Conservation (phyloP, 2,888 invertebrate species). For the Agriopis marginaria region DNA sequence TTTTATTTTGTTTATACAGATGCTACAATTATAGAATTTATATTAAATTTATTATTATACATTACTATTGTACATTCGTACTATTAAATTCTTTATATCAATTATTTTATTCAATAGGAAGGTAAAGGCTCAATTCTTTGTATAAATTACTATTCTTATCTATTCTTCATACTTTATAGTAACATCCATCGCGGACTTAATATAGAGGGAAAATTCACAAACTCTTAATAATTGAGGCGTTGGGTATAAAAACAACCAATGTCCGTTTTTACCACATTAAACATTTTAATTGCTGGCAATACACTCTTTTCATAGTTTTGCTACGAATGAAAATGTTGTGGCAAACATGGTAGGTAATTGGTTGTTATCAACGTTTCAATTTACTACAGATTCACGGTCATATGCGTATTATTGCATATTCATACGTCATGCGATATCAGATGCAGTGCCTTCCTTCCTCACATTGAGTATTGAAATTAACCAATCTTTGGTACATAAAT, state of each 20-base stretch:
- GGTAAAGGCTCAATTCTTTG: slow-evolving; percentile 21
- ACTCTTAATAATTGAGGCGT: neutral
- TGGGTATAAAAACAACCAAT: too few relatives aligned
- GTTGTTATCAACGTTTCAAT: too few relatives aligned
- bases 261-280: too few relatives aligned
- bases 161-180: slow-evolving; percentile 3
- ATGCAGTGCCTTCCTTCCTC: slow-evolving; percentile 32
- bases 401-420: neutral
- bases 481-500: slow-evolving; percentile 47
- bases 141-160: slow-evolving; percentile 9
- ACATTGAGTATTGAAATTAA: slow-evolving; percentile 43
- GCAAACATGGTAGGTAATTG: too few relatives aligned
- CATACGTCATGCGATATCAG: neutral
- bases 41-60: slow-evolving; percentile 10
- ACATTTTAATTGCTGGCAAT: too few relatives aligned
- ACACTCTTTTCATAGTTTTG: too few relatives aligned
- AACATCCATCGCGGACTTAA: slow-evolving; percentile 9
- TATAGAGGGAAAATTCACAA: neutral
- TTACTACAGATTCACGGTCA: slow-evolving; percentile 12
- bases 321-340: too few relatives aligned
- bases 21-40: slow-evolving; percentile 33
- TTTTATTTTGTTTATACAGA: slow-evolving; percentile 42
- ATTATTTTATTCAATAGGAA: slow-evolving; percentile 30
- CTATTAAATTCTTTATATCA: slow-evolving; percentile 36
- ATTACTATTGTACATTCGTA: slow-evolving; percentile 33